Conservation (phyloP, 92 coral and sea anemone species). For the Palythoa grandiflora region DNA sequence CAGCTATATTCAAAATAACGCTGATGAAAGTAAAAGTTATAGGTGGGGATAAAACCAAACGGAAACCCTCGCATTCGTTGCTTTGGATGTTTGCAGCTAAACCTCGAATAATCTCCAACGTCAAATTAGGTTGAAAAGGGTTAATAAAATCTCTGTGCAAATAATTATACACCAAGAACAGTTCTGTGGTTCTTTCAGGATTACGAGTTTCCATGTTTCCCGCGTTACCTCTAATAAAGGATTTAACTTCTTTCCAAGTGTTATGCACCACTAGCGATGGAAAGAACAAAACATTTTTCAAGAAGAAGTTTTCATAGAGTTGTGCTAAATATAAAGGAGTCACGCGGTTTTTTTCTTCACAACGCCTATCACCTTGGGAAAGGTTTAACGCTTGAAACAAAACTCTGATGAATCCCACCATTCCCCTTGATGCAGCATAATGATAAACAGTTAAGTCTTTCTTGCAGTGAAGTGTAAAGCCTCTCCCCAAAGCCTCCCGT, state of each 20-base stretch:
- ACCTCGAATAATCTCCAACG: background rate
- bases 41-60: background rate
- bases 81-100: background rate
- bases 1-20: background rate
- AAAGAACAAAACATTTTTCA: background rate
- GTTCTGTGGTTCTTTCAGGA: slow-evolving; percentile 23
- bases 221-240: background rate
- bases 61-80: background rate
- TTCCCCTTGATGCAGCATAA: slow-evolving; percentile 37
- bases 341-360: slow-evolving; percentile 8
- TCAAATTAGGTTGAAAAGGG: slow-evolving; percentile 21
- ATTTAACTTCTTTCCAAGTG: background rate
- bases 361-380: background rate
- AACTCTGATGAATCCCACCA: background rate
- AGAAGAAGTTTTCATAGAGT: background rate
- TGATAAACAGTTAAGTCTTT: slow-evolving; percentile 8
- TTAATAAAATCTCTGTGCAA: background rate
- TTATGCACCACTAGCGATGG: background rate
- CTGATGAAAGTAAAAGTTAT: background rate
- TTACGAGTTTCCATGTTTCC: background rate
- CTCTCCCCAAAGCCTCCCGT: background rate
- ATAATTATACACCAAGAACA: slow-evolving; percentile 16
- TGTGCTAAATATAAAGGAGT: slow-evolving; percentile 26
- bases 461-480: slow-evolving; percentile 6
- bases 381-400: slow-evolving; percentile 3